These are phyloP conservation scores for Coelopa pilipes DNA, from an alignment of 2,888 invertebrate species.

Conservation along the genomic window DNA sequence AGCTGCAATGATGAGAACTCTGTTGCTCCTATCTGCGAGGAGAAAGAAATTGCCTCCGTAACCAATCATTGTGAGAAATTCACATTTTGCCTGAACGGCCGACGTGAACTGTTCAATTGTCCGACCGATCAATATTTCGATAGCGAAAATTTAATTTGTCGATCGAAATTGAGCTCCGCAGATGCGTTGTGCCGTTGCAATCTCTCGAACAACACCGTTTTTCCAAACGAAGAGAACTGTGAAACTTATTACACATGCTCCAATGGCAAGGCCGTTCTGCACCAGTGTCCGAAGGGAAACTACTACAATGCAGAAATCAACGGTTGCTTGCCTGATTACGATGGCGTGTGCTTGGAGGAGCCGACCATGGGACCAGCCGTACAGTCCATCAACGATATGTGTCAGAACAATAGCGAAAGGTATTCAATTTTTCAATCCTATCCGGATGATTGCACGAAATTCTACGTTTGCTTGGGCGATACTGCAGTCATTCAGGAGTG, in stretches of 20 bases:
- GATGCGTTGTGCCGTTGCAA: conserved; percentile 50
- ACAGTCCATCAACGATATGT: not conserved
- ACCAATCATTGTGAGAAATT: conserved; percentile 43
- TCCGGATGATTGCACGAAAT: conserved; percentile 50
- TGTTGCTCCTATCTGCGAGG: conserved; percentile 33
- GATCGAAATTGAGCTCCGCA: conserved; percentile 38
- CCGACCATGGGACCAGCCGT: not conserved
- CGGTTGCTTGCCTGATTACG: conserved; percentile 48
- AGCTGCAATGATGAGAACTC: conserved; percentile 34
- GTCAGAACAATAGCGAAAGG: not conserved
- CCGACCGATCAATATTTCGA: conserved; percentile 47
- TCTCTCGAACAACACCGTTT: conserved; percentile 48
- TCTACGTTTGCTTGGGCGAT: conserved; percentile 48
- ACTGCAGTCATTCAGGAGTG: conserved; percentile 48
- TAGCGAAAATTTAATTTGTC: conserved; percentile 41
- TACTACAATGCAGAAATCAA: conserved; percentile 46
- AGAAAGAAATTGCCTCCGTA: conserved; percentile 26
- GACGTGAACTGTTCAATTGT: conserved; percentile 43
- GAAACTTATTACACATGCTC: conserved; percentile 51
- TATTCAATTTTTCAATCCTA: conserved; percentile 41
- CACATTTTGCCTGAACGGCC: conserved; percentile 45
- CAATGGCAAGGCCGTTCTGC: conserved; percentile 43
- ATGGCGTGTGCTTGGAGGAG: conserved; percentile 44
- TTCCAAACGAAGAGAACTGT: conserved; percentile 48
- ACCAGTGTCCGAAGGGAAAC: conserved; percentile 48